Percentiles rank a stretch among this genome's conserved stretches.
Evolutionary conservation across 2,888 invertebrate species (phyloP).

Genomic region (Stegophylla sp.): DNA sequence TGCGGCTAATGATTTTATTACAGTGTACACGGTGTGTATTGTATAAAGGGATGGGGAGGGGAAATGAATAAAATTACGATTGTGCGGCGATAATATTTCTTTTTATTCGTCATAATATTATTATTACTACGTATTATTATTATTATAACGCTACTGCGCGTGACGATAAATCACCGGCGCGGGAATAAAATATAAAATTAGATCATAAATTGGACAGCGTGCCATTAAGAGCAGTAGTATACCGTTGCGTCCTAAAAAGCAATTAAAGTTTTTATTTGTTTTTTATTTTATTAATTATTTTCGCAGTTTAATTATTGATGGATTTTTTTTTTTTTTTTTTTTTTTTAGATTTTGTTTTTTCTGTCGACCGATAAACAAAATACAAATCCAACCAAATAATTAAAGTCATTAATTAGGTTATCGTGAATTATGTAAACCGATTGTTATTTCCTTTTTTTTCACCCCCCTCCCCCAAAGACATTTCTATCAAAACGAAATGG

Average conservation of each 20-base stretch:
- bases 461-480: slow-evolving; percentile 1
- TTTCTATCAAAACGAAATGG: slow-evolving; percentile 53
- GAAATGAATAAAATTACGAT: neutral
- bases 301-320: slow-evolving; percentile 54
- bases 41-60: neutral
- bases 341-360: too few relatives aligned
- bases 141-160: neutral
- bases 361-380: slow-evolving; percentile 48
- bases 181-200: slow-evolving; percentile 41
- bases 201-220: slow-evolving; percentile 40
- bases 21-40: neutral
- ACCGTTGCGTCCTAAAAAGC: slow-evolving; percentile 28
- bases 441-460: slow-evolving; percentile 15
- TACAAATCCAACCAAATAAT: slow-evolving; percentile 46
- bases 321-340: too few relatives aligned
- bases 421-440: slow-evolving; percentile 49
- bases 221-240: slow-evolving; percentile 28
- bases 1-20: neutral
- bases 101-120: slow-evolving; percentile 20
- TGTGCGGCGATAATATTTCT: neutral
- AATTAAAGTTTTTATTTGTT: slow-evolving; percentile 51
- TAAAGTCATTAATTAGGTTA: slow-evolving; percentile 56
- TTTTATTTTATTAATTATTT: slow-evolving; percentile 55
- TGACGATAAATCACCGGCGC: slow-evolving; percentile 38
- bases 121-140: too few relatives aligned